These are phyloP conservation scores for Abramis brama DNA, from an alignment of 2,113 vertebrate genomes.

Conservation along the genomic window DNA sequence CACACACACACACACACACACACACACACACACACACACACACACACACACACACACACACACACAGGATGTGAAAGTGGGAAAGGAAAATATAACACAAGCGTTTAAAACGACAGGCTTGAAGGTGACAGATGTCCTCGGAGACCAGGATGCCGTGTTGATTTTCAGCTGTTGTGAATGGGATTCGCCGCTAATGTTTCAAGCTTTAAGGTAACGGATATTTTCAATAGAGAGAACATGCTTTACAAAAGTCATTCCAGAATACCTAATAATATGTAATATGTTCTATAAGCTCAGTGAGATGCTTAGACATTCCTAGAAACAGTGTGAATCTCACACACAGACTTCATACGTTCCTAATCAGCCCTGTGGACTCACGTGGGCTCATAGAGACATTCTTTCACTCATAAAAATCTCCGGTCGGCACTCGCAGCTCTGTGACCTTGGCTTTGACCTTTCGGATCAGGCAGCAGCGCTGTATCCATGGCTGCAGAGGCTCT, in stretches of 20 bases:
- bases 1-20: not conserved
- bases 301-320: not conserved
- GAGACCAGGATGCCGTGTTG: constrained; percentile 2
- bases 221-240: not conserved
- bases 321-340: not conserved
- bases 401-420: constrained; percentile 1
- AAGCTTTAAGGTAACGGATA: not conserved
- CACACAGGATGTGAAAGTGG: constrained; percentile 52
- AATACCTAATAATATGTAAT: not conserved
- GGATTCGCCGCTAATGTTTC: not conserved
- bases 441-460: constrained; percentile 19
- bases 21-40: not conserved
- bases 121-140: constrained; percentile 53
- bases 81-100: constrained; percentile 47
- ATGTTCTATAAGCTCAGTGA: not conserved
- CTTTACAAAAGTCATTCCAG: not conserved
- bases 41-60: not conserved
- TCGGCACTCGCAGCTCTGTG: not conserved
- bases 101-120: constrained; percentile 37
- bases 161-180: not conserved
- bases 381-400: not conserved
- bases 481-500: constrained; percentile 31
- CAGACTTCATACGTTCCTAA: constrained; percentile 9
- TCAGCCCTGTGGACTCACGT: not conserved
- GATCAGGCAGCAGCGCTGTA: constrained; percentile 37